Conservation (phyloP, 2,113 vertebrate species). For the Colistium nudipinnis region DNA sequence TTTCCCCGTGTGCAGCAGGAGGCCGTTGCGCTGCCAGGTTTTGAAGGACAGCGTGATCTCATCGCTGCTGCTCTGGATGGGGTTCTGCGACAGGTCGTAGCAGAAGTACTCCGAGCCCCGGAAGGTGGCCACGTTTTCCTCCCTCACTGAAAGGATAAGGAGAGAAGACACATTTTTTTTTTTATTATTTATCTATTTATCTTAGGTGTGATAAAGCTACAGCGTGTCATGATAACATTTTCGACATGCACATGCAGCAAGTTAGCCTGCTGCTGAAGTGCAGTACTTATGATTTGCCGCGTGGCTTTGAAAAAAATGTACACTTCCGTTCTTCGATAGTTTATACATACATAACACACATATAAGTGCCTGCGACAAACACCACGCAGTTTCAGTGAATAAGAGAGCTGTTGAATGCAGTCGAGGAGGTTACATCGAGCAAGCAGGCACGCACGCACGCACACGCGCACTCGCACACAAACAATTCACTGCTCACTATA, state of each 20-base stretch:
- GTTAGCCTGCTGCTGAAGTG: background rate
- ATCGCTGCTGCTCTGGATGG: conserved; percentile 98
- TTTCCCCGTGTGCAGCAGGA: conserved; percentile 98
- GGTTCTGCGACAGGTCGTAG: conserved; percentile 98
- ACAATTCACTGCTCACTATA: conserved; percentile 53
- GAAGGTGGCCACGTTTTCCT: conserved; percentile 97
- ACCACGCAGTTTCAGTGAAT: conserved; percentile 28
- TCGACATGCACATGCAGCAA: background rate
- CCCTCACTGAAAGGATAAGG: conserved; percentile 84
- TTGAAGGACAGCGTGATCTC: conserved; percentile 99
- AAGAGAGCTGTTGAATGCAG: conserved; percentile 22
- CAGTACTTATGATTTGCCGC: background rate
- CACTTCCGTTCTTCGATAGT: background rate
- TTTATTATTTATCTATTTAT: too few species aligned
- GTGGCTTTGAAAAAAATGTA: background rate
- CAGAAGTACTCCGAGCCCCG: conserved; percentile 98
- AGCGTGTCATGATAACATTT: too few species aligned
- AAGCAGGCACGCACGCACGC: conserved; percentile 12
- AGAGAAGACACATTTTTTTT: too few species aligned
- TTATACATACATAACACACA: conserved; percentile 1
- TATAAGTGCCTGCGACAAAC: conserved; percentile 29
- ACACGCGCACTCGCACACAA: conserved; percentile 33
- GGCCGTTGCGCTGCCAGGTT: conserved; percentile 96
- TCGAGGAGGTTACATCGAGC: conserved; percentile 29
- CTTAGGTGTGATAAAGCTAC: background rate